Percentiles rank a stretch among this genome's conserved stretches.
phyloP scores from a whole-genome alignment of 2,113 vertebrate genomes.

The Muntiacus muntjak region DNA sequence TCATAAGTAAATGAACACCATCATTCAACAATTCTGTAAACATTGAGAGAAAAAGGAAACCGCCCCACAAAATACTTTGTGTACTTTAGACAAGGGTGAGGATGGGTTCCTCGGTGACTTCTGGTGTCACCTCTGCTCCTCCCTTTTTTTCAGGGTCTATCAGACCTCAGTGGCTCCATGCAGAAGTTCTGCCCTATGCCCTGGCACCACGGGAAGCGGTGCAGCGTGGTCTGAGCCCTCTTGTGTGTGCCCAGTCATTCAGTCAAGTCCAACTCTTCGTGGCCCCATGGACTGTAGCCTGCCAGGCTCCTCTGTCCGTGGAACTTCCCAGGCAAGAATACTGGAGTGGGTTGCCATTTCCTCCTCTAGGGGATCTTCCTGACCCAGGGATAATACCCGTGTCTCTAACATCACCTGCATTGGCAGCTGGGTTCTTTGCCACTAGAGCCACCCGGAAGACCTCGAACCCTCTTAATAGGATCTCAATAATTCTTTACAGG shows the following conservation, averaged over 20 bases:
- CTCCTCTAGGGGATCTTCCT: not conserved
- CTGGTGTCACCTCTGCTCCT: not conserved
- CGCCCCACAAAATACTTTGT: not conserved
- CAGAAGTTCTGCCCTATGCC: not conserved
- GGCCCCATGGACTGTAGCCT: not conserved
- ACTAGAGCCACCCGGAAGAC: not conserved
- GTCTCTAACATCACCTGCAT: not conserved
- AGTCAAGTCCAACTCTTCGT: not conserved
- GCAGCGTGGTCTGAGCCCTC: not conserved
- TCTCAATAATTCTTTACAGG: not conserved
- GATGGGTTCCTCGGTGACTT: not conserved
- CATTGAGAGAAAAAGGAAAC: not conserved
- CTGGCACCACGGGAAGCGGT: not conserved
- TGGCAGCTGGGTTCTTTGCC: not conserved
- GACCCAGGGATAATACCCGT: not conserved
- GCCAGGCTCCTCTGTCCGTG: not conserved
- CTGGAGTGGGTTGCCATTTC: not conserved
- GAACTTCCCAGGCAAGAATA: not conserved
- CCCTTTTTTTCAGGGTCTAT: not conserved
- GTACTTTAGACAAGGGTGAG: not conserved
- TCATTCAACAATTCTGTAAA: not conserved
- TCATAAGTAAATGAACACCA: not conserved
- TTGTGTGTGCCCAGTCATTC: not conserved
- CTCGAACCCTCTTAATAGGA: not conserved
- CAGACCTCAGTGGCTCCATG: not conserved